Conservation (phyloP, 2,888 invertebrate genomes). For the Eustalomyia histrio region DNA sequence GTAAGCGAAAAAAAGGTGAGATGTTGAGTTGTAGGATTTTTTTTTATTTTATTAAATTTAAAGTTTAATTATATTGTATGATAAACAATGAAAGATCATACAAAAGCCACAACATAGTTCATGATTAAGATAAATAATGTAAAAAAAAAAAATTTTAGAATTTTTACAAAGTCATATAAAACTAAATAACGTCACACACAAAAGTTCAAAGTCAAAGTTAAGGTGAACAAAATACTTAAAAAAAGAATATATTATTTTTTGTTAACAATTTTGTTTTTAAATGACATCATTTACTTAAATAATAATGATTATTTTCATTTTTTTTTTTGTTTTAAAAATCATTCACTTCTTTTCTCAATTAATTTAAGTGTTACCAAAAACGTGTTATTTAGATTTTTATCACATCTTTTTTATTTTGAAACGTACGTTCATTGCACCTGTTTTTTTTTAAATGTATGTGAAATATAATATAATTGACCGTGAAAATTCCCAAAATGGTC, state of each 20-base stretch:
- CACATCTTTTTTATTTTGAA: not conserved
- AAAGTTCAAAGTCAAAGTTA: constrained; percentile 43
- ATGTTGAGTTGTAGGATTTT: constrained; percentile 20
- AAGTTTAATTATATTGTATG: constrained; percentile 55
- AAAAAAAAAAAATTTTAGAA: constrained; percentile 1
- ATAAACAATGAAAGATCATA: constrained; percentile 28
- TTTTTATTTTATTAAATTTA: constrained; percentile 41
- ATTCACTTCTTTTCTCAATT: not conserved
- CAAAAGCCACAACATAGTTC: not conserved
- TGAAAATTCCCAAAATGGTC: constrained; percentile 60
- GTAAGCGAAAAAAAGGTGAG: not conserved
- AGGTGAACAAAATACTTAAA: constrained; percentile 19
- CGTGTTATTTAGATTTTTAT: not conserved
- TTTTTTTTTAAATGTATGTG: not conserved
- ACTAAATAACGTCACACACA: not conserved
- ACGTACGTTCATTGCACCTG: constrained; percentile 12
- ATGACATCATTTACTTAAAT: not conserved
- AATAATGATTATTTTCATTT: not conserved
- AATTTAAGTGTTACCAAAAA: not conserved
- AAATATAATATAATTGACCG: constrained; percentile 41
- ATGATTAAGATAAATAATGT: constrained; percentile 5
- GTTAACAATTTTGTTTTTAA: too few species aligned
- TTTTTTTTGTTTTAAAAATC: not conserved
- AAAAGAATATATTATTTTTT: too few species aligned
- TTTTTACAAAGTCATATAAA: not conserved